A percentile compares a stretch with the other conserved stretches of the same genome.
These are phyloP conservation scores for Sepioteuthis lessoniana DNA, from an alignment of 2,888 invertebrate species.

Conservation along the genomic window DNA sequence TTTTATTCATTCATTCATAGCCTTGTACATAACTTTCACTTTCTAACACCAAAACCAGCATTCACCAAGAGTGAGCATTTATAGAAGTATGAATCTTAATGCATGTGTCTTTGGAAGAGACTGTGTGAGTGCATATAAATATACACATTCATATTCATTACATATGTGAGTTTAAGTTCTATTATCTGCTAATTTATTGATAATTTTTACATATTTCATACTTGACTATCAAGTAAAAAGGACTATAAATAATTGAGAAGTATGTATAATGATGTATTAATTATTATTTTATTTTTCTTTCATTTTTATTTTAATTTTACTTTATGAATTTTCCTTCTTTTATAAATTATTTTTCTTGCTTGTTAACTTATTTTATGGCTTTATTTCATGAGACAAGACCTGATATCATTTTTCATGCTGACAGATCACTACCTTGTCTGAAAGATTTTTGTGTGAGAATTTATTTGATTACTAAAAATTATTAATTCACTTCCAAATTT, in stretches of 20 bases:
- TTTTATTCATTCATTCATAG: too few relatives aligned
- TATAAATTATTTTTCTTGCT: not conserved
- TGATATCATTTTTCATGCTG: not conserved
- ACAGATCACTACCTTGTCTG: not conserved
- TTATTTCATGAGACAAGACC: not conserved
- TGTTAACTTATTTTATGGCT: not conserved
- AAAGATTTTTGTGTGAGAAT: not conserved
- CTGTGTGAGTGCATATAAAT: too few relatives aligned
- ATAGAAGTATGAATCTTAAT: too few relatives aligned
- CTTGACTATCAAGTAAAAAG: not conserved
- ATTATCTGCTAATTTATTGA: not conserved
- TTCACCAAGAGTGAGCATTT: too few relatives aligned
- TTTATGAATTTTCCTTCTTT: not conserved
- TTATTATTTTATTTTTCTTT: not conserved
- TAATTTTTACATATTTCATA: not conserved
- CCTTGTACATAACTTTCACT: too few relatives aligned
- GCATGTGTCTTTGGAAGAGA: too few relatives aligned
- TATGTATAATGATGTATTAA: not conserved
- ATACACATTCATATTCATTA: not conserved
- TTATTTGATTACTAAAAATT: not conserved
- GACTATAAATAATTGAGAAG: not conserved
- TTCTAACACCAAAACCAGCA: too few relatives aligned
- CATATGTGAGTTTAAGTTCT: not conserved
- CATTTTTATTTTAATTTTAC: not conserved
- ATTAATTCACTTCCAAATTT: not conserved